Evolutionary conservation across 2,888 invertebrate species (phyloP).

Genomic region (Linnaemya tessellans): DNA sequence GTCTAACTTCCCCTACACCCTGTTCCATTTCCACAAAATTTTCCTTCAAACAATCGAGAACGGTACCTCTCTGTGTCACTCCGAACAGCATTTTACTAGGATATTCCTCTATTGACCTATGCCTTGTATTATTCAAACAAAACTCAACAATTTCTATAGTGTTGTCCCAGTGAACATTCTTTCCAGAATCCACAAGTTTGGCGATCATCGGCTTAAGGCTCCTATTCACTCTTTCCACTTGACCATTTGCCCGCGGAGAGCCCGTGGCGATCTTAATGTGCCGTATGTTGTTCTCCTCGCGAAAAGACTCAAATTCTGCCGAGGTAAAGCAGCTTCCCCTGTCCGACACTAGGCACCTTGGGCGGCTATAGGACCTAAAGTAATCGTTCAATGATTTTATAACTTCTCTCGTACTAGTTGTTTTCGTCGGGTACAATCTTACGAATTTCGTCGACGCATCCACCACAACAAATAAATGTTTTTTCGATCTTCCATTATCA

Average conservation of each 20-base stretch:
- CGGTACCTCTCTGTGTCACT: slow-evolving; percentile 54
- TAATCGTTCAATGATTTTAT: slow-evolving; percentile 70
- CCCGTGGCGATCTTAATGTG: slow-evolving; percentile 62
- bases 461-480: slow-evolving; percentile 58
- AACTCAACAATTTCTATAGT: slow-evolving; percentile 50
- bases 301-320: slow-evolving; percentile 40
- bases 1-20: background rate
- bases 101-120: slow-evolving; percentile 53
- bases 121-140: slow-evolving; percentile 59
- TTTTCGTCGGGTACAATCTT: too few relatives aligned
- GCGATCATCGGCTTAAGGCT: slow-evolving; percentile 70
- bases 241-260: slow-evolving; percentile 73
- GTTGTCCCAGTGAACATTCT: slow-evolving; percentile 50
- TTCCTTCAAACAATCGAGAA: slow-evolving; percentile 58
- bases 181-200: slow-evolving; percentile 50
- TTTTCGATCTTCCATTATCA: slow-evolving; percentile 32
- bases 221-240: slow-evolving; percentile 74
- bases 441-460: slow-evolving; percentile 64
- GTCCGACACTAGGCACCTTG: slow-evolving; percentile 57
- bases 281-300: slow-evolving; percentile 16
- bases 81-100: slow-evolving; percentile 71
- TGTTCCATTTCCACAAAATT: slow-evolving; percentile 31
- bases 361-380: slow-evolving; percentile 70
- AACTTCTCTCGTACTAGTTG: slow-evolving; percentile 50
- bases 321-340: slow-evolving; percentile 37